Base-by-base conservation (phyloP, 2,113 vertebrate species). In the Cryptomyrus ogoouensis region DNA sequence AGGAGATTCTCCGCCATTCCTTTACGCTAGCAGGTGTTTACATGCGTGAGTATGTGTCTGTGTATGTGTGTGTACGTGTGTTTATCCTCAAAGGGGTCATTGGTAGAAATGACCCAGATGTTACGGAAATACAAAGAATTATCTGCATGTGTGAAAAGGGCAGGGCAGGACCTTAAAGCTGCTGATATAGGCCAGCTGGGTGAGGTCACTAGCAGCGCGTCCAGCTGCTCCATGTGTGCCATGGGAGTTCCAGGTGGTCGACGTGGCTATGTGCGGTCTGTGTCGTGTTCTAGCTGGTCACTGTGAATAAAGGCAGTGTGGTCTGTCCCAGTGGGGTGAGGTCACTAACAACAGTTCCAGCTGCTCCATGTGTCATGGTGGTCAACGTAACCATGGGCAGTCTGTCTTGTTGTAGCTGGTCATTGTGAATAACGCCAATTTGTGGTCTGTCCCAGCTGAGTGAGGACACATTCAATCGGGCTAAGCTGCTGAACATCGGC, bases 381-480 rank as follows among this genome's bases (percentile, higher is more conserved):
- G 46, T 74, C 52, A 13, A 27, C 17, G 4, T 27, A 49, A 49
- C 39, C 58, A 13, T 27, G 24, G 35, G 9, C 6, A 39, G 88
- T 42, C 31, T 80, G 42, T 88, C 8, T 8, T n/a, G 35, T 8
- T 88, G 3, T 46, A 42, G 19, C 39, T 52, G 49, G 85, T 15
- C 39, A 42, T 15, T 35, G 88, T 80, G 88, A 46, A 5, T 89
- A 17, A 83, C 24, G 12, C 13, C 58, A 2, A 3, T 9, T 80
- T 17, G 9, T 46, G 50, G 44, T 89, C 49, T 58, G 7, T 74
- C 84, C 58, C 95, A 99, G 98, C 95, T 97, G 0, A 98, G 98
- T 0, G 98, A 99, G 92, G 98, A 99, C 80, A 99, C 98, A 1
- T 99, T 99, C 93, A 99, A 99, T 92, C 96, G 98, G 39, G 98